These are phyloP conservation scores for Chaunax sp. DNA, from an alignment of 2,797 vertebrate genomes.

Conservation along the genomic window DNA sequence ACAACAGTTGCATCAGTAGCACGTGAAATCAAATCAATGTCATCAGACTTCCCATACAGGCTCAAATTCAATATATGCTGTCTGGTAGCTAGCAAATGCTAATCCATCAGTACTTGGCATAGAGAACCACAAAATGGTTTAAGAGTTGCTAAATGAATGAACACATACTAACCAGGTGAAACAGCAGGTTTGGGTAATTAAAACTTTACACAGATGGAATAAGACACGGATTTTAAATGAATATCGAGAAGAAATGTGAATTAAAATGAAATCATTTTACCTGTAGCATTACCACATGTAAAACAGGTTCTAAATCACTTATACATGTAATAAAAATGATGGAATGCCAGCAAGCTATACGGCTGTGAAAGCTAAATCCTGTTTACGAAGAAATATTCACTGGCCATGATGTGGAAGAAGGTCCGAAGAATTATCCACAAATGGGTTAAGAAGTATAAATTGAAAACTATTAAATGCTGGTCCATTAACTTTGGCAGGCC, in stretches of 20 bases:
- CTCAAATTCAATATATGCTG: background rate
- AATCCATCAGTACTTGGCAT: slow-evolving; percentile 4
- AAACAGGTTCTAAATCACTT: slow-evolving; percentile 77
- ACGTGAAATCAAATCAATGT: slow-evolving; percentile 21
- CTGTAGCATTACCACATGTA: slow-evolving; percentile 70
- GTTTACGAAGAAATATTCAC: slow-evolving; percentile 68
- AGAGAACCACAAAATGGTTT: background rate
- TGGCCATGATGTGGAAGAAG: slow-evolving; percentile 16
- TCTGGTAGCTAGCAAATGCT: slow-evolving; percentile 10
- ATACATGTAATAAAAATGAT: slow-evolving; percentile 77
- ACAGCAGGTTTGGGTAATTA: slow-evolving; percentile 48
- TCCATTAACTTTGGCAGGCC: background rate
- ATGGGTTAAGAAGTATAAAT: slow-evolving; percentile 7
- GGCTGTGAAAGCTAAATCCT: slow-evolving; percentile 84
- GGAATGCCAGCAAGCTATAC: slow-evolving; percentile 84
- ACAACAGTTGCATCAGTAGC: background rate
- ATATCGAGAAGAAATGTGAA: slow-evolving; percentile 66
- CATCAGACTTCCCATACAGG: slow-evolving; percentile 3
- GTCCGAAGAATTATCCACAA: slow-evolving; percentile 5
- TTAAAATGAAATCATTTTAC: slow-evolving; percentile 68
- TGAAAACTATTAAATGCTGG: slow-evolving; percentile 3
- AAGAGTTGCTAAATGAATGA: slow-evolving; percentile 20
- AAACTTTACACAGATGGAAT: slow-evolving; percentile 59
- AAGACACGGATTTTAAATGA: slow-evolving; percentile 64
- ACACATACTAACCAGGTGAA: slow-evolving; percentile 48